These are phyloP conservation scores for Yponomeuta sedellus DNA, from an alignment of 2,888 invertebrate genomes.

Conservation along the genomic window DNA sequence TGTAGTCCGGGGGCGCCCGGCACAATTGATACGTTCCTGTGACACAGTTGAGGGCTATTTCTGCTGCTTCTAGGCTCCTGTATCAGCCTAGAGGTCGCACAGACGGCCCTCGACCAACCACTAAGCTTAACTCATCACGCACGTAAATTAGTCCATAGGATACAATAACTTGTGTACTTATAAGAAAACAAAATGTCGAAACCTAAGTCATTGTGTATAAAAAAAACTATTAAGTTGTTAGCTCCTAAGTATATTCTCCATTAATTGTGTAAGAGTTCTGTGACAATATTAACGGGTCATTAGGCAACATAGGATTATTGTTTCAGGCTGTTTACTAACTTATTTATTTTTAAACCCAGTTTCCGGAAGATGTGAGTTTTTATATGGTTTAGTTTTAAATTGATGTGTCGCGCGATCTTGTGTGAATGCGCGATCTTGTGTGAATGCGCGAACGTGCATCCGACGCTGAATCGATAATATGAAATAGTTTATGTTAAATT, in stretches of 20 bases:
- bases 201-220: slow-evolving; percentile 77
- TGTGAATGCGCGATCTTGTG: slow-evolving; percentile 29
- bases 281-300: slow-evolving; percentile 60
- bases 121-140: slow-evolving; percentile 51
- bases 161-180: slow-evolving; percentile 68
- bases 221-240: slow-evolving; percentile 69
- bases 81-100: slow-evolving; percentile 27
- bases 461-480: slow-evolving; percentile 36
- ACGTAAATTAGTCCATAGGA: slow-evolving; percentile 67
- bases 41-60: slow-evolving; percentile 34
- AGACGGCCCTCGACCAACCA: slow-evolving; percentile 30
- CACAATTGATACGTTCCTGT: slow-evolving; percentile 50
- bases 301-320: slow-evolving; percentile 64
- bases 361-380: slow-evolving; percentile 31
- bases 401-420: slow-evolving; percentile 31
- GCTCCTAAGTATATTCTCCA: slow-evolving; percentile 70
- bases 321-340: slow-evolving; percentile 56
- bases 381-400: slow-evolving; percentile 29
- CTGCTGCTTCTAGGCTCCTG: slow-evolving; percentile 28
- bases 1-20: slow-evolving; percentile 15
- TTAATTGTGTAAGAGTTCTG: slow-evolving; percentile 67
- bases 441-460: slow-evolving; percentile 32
- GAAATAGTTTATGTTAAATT: slow-evolving; percentile 62
- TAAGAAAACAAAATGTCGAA: slow-evolving; percentile 74
- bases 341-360: slow-evolving; percentile 62